A percentile compares a stretch with the other conserved stretches of the same genome.
Evolutionary conservation across 2,113 vertebrate genomes (phyloP).

Genomic region (Fulica atra): DNA sequence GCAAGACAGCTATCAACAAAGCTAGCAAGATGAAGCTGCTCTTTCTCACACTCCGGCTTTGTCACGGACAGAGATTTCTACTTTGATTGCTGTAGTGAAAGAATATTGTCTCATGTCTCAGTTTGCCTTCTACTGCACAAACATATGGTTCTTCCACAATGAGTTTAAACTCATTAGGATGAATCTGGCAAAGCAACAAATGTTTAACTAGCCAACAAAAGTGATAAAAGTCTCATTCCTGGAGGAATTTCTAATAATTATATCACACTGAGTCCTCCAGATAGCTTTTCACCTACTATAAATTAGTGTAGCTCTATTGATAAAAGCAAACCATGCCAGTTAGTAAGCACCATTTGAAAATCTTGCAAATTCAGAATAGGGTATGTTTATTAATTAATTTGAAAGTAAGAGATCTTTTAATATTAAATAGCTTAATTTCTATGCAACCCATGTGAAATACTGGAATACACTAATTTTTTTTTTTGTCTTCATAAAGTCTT

Average conservation of each 20-base stretch:
- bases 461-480: not conserved
- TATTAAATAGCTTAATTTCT: not conserved
- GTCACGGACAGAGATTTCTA: not conserved
- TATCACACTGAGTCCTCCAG: not conserved
- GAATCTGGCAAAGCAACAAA: constrained; percentile 9
- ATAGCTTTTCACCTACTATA: not conserved
- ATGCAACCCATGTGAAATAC: not conserved
- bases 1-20: not conserved
- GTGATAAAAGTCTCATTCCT: not conserved
- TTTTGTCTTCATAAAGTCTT: not conserved
- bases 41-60: not conserved
- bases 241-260: not conserved
- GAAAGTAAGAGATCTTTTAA: not conserved
- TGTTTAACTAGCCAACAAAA: not conserved
- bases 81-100: not conserved
- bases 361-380: not conserved
- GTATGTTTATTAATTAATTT: not conserved
- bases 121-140: not conserved
- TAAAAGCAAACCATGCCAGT: not conserved
- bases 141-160: not conserved
- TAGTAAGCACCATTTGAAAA: not conserved
- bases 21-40: not conserved
- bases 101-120: not conserved
- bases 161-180: constrained; percentile 1
- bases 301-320: not conserved